Base-by-base conservation (phyloP, 2,888 invertebrate genomes). In the Scrobipalpa costella region DNA sequence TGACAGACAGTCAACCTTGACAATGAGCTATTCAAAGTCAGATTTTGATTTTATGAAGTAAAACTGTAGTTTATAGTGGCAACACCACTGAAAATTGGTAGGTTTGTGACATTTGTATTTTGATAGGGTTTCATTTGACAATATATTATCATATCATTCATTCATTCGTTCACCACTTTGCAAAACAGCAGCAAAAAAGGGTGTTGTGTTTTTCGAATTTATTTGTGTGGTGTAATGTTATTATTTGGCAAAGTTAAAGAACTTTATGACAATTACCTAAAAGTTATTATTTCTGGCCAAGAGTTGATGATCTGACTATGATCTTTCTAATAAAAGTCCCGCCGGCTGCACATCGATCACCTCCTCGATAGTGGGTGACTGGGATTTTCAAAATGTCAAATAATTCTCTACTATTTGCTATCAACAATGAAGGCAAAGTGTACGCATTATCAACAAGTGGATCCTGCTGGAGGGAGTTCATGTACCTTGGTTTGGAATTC, bases 391-490 rank as follows among this genome's bases (percentile, higher is more conserved):
- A 60, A 13, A 90, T 89, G 89, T 85, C 87, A 65, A 95, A 95
- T 70, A 95, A 94, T 80, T 94, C 95, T 49, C 88, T 96, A 75
- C 88, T 97, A 66, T 97, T 97, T 88, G 95, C 96, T 19, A 95
- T 96, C 67, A 97, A 96, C 82, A 97, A 95, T 92, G 96, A 96
- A 84, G 98, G 98, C 13, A 94, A 96, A 81, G 96, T 98, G 13
- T 96, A 97, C 81, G 95, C 96, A 62, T 88, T 98, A 64, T 95
- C 96, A 38, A 96, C 97, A 2, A 94, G 93, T 71, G 95, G 96
- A 3, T 93, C 94, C 19, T 95, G 95, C 87, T 97, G 98, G 97
- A 93, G 96, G 77, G 97, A 97, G 84, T 94, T 97, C 79, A 94
- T 95, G 79, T 97, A 97, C 78, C 92, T 95, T 21, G 97, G 97